Evolutionary conservation across 2,888 invertebrate genomes (phyloP).

Genomic region (Mesorhabditis spiculigera): DNA sequence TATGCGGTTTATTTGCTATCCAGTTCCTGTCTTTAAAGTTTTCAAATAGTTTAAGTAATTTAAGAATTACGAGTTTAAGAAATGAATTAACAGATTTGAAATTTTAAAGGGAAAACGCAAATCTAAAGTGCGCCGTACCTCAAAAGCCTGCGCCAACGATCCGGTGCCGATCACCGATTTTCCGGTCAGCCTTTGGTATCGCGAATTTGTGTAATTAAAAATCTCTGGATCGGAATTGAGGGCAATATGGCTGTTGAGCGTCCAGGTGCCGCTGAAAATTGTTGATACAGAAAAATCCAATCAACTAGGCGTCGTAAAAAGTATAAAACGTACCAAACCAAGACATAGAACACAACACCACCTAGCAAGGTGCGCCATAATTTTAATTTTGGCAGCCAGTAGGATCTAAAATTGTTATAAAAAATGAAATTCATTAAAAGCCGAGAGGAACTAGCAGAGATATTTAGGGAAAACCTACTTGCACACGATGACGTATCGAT

Average conservation of each 20-base stretch:
- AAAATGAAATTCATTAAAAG: background rate
- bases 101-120: no score
- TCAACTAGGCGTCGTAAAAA: background rate
- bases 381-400: slow-evolving; percentile 1
- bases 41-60: no score
- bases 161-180: background rate
- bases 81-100: no score
- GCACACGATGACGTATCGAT: slow-evolving; percentile 1
- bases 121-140: background rate
- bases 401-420: background rate
- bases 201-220: background rate
- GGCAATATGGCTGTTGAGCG: background rate
- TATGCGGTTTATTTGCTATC: no score
- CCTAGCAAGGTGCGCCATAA: background rate
- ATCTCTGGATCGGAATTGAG: background rate
- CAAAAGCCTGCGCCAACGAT: background rate
- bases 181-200: background rate
- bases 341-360: background rate
- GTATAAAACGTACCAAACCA: background rate
- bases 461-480: background rate
- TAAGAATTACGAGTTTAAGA: no score
- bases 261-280: slow-evolving; percentile 1
- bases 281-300: background rate
- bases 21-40: no score
- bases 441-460: no score